Percentiles rank a stretch among this genome's conserved stretches.
Evolutionary conservation across 2,113 vertebrate genomes (phyloP).

Genomic region (Camelus bactrianus): DNA sequence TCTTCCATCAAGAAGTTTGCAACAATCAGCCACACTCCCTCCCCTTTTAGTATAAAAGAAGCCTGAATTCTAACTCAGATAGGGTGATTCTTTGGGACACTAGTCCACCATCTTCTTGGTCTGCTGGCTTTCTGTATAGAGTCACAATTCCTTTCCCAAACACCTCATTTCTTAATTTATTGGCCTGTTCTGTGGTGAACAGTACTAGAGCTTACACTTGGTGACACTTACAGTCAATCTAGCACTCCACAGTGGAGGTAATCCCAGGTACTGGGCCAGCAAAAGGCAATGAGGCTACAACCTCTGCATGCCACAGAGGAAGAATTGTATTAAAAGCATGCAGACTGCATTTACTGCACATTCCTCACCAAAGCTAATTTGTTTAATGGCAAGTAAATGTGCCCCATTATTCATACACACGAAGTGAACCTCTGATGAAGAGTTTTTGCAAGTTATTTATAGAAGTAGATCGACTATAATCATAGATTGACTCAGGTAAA

Average conservation of each 20-base stretch:
- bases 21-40: too few species aligned
- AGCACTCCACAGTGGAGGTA: neutral
- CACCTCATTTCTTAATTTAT: too few species aligned
- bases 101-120: too few species aligned
- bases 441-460: conserved; percentile 1
- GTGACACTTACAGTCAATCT: neutral
- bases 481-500: conserved; percentile 5
- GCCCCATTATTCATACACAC: neutral
- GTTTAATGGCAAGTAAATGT: neutral
- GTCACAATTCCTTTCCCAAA: too few species aligned
- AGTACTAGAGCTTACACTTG: too few species aligned
- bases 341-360: neutral
- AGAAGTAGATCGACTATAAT: neutral
- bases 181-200: too few species aligned
- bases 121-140: too few species aligned
- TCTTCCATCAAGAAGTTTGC: too few species aligned
- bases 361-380: neutral
- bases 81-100: too few species aligned
- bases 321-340: neutral
- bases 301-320: neutral
- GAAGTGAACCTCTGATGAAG: neutral
- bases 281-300: neutral
- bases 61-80: too few species aligned
- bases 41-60: too few species aligned
- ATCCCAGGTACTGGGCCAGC: neutral